Conservation (phyloP, 1,140 invertebrate genomes). For the Leptopilina boulardi region DNA sequence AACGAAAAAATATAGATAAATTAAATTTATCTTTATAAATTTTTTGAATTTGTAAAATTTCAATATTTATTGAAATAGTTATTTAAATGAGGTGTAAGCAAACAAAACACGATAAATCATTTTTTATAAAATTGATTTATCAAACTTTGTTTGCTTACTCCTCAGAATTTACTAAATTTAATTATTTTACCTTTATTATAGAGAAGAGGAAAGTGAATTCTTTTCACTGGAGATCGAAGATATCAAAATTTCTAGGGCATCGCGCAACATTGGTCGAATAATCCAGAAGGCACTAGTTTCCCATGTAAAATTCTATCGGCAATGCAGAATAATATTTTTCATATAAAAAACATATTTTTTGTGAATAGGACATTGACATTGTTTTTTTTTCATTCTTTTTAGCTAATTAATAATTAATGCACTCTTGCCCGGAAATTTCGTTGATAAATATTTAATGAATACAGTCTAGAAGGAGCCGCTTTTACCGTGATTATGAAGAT, state of each 20-base stretch:
- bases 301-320: conserved; percentile 31
- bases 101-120: too few relatives aligned
- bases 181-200: not conserved
- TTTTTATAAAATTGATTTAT: too few relatives aligned
- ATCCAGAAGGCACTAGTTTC: conserved; percentile 53
- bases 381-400: not conserved
- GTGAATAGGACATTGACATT: not conserved
- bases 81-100: too few relatives aligned
- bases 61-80: too few relatives aligned
- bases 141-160: too few relatives aligned
- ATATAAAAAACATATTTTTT: conserved; percentile 1
- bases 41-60: too few relatives aligned
- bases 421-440: conserved; percentile 27
- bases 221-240: conserved; percentile 10
- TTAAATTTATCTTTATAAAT: too few relatives aligned
- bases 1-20: too few relatives aligned
- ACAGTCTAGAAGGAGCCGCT: conserved; percentile 59
- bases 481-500: conserved; percentile 80
- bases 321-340: not conserved
- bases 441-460: not conserved
- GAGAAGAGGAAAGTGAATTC: not conserved
- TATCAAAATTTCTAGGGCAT: conserved; percentile 4
- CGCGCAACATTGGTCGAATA: conserved; percentile 50
- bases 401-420: conserved; percentile 17
- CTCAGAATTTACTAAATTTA: too few relatives aligned